These are phyloP conservation scores for Pachymerium ferrugineum DNA, from an alignment of 2,888 invertebrate genomes.

Conservation along the genomic window DNA sequence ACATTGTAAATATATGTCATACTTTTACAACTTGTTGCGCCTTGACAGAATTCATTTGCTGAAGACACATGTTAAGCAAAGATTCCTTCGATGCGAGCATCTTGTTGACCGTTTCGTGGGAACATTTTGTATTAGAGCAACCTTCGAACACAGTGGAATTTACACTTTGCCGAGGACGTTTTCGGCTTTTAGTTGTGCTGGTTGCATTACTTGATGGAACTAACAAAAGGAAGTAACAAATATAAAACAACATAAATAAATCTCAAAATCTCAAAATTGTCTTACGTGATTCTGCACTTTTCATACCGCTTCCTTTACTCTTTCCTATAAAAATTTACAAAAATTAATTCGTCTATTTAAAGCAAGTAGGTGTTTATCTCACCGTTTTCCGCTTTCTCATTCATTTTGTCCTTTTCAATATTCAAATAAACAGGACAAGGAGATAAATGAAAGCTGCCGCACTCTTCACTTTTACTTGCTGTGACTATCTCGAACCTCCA, in stretches of 20 bases:
- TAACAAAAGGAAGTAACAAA: not conserved
- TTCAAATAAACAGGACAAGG: not conserved
- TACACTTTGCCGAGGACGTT: not conserved
- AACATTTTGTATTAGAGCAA: not conserved
- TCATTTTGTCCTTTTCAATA: not conserved
- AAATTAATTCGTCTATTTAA: no score
- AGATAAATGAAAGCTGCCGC: not conserved
- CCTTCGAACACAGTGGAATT: not conserved
- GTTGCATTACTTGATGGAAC: not conserved
- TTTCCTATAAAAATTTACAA: not conserved
- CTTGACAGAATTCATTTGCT: slow-evolving; percentile 10
- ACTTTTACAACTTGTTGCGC: slow-evolving; percentile 24
- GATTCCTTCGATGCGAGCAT: not conserved
- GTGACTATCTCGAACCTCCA: not conserved
- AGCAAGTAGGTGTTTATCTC: no score
- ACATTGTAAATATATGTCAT: not conserved
- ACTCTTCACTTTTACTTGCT: not conserved
- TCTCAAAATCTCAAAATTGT: no score
- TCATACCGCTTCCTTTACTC: not conserved
- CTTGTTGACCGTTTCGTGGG: not conserved
- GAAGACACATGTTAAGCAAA: slow-evolving; percentile 12
- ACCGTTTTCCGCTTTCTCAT: no score
- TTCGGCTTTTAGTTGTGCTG: not conserved
- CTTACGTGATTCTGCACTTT: not conserved
- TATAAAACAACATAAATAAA: no score